A percentile compares a stretch with the other conserved stretches of the same genome.
These are phyloP conservation scores for Orthonevra nobilis DNA, from an alignment of 2,888 invertebrate species.

Conservation along the genomic window DNA sequence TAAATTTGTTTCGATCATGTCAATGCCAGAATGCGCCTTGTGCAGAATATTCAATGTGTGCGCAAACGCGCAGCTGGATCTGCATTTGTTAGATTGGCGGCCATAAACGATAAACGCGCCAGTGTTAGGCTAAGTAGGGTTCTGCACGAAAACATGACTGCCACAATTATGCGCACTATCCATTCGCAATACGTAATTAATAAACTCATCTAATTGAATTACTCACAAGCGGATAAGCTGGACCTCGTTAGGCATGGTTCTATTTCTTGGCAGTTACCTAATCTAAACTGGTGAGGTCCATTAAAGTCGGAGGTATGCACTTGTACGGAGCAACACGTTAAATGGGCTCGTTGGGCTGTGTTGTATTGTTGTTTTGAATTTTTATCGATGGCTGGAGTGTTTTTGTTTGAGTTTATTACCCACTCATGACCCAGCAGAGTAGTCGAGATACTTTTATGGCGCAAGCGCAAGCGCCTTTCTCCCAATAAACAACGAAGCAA, in stretches of 20 bases:
- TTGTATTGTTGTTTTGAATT: constrained; percentile 62
- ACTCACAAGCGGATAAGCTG: constrained; percentile 33
- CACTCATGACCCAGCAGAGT: not conserved
- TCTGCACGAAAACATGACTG: no score
- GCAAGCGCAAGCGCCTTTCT: constrained; percentile 34
- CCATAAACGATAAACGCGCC: not conserved
- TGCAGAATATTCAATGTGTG: constrained; percentile 50
- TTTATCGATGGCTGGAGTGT: constrained; percentile 45
- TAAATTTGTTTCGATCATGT: constrained; percentile 68
- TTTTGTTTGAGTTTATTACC: constrained; percentile 44
- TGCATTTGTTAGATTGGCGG: constrained; percentile 3
- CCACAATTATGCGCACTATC: not conserved
- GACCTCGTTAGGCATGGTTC: constrained; percentile 21
- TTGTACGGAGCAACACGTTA: no score
- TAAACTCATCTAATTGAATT: constrained; percentile 68
- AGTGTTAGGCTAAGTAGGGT: no score
- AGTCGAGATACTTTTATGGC: constrained; percentile 8
- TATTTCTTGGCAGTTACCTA: no score
- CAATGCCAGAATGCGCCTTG: constrained; percentile 56
- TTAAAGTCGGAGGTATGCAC: no score
- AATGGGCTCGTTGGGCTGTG: constrained; percentile 18
- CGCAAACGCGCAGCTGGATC: constrained; percentile 62
- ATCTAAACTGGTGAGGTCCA: no score
- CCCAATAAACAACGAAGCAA: constrained; percentile 45
- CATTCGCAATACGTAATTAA: constrained; percentile 58